A percentile compares a stretch with the other conserved stretches of the same genome.
Conservation (phyloP, 2,888 invertebrate species). For the Pollenia angustigena region DNA sequence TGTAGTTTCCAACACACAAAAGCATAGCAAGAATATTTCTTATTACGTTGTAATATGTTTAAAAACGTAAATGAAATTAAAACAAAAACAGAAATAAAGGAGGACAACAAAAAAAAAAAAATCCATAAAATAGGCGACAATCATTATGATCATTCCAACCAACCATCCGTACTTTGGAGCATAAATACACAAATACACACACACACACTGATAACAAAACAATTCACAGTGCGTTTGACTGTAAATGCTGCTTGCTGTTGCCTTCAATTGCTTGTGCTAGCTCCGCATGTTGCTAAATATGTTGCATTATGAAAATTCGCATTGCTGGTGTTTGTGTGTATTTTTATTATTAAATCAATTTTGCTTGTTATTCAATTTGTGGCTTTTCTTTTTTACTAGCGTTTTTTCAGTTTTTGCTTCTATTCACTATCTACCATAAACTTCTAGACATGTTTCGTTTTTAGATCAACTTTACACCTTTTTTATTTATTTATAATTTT, state of each 20-base stretch:
- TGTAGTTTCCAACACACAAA: constrained; percentile 71
- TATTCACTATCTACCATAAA: constrained; percentile 51
- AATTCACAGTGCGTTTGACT: constrained; percentile 33
- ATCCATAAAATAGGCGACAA: constrained; percentile 73
- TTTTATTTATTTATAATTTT: constrained; percentile 64
- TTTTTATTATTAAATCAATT: constrained; percentile 73
- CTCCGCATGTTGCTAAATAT: constrained; percentile 64
- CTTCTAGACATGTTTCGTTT: constrained; percentile 67
- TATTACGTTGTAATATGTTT: constrained; percentile 70
- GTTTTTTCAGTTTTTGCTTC: constrained; percentile 10
- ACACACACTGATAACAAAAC: constrained; percentile 4
- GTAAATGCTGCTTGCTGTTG: constrained; percentile 5
- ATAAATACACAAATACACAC: background rate
- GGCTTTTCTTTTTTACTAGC: constrained; percentile 46
- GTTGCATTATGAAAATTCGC: constrained; percentile 66
- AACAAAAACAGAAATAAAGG: constrained; percentile 48
- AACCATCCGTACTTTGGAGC: constrained; percentile 30
- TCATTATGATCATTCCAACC: constrained; percentile 69
- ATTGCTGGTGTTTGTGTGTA: constrained; percentile 55
- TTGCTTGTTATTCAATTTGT: constrained; percentile 73
- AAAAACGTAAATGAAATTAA: constrained; percentile 67
- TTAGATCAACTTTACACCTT: constrained; percentile 73
- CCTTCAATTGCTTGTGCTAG: constrained; percentile 47
- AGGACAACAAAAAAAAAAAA: constrained; percentile 26
- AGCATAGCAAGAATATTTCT: constrained; percentile 72